These are phyloP conservation scores for Ispidina lecontei DNA, from an alignment of 2,797 vertebrate species.

Conservation along the genomic window DNA sequence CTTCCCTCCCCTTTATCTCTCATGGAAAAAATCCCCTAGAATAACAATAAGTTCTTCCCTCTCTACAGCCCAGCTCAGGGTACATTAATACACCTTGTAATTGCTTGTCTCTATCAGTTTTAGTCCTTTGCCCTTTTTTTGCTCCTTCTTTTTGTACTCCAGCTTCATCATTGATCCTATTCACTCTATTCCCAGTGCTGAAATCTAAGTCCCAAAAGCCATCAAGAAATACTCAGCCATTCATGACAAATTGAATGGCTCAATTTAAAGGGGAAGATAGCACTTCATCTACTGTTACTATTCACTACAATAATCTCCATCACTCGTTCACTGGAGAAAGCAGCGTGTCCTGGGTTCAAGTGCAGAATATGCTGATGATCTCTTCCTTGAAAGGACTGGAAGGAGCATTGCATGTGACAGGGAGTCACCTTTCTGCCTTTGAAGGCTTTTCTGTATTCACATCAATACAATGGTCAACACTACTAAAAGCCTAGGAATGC, in stretches of 20 bases:
- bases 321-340: slow-evolving; percentile 29
- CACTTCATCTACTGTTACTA: slow-evolving; percentile 59
- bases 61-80: slow-evolving; percentile 28
- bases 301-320: slow-evolving; percentile 34
- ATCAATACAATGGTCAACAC: slow-evolving; percentile 46
- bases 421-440: slow-evolving; percentile 56
- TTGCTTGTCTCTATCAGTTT: slow-evolving; percentile 75
- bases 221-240: slow-evolving; percentile 70
- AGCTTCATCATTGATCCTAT: slow-evolving; percentile 76
- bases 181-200: slow-evolving; percentile 72
- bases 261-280: slow-evolving; percentile 67
- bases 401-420: not conserved
- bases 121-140: slow-evolving; percentile 76
- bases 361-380: slow-evolving; percentile 1
- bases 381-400: slow-evolving; percentile 34
- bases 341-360: slow-evolving; percentile 15
- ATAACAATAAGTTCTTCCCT: slow-evolving; percentile 67
- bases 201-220: slow-evolving; percentile 76
- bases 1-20: slow-evolving; percentile 66
- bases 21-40: slow-evolving; percentile 21
- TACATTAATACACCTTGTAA: slow-evolving; percentile 79
- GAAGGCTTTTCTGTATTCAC: slow-evolving; percentile 40
- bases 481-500: slow-evolving; percentile 47
- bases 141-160: slow-evolving; percentile 79
- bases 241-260: slow-evolving; percentile 72